Base-by-base conservation (phyloP, 2,113 vertebrate genomes). In the Columba janthina region DNA sequence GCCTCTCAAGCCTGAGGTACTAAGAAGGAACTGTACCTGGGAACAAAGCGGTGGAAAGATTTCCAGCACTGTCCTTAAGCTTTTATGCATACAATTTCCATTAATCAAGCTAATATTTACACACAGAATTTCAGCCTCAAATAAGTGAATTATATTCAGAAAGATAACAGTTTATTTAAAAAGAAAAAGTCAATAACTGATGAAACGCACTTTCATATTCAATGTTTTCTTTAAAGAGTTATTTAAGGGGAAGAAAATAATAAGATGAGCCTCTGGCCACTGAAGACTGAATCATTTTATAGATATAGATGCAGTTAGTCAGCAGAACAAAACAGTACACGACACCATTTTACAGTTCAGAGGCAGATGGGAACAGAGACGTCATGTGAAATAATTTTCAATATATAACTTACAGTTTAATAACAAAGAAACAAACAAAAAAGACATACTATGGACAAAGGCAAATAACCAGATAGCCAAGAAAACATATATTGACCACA, bases 201-300 rank as follows among this genome's bases (percentile, higher is more conserved):
- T 20, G 72, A 94, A 86, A 50, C 1, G 2, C 12, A 24, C 58
- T 91, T 89, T 88, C 51, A 67, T 88, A 92, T 96, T 79, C 79
- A 65, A 28, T 77, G 56, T 89, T 92, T 75, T 84, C 76, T 81
- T 86, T 88, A 54, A 88, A 84, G 74, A 85, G 36, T 85, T 92
- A 88, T 82, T 92, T 93, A 81, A 87, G 44, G 72, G 18, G n/a
- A 93, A 95, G 60, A 90, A 96, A 94, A 95, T 91, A 96, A 73
- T 89, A 94, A 87, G n/a, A 76, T 74, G 75, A 94, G 67, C 79
- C 85, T 87, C 83, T 72, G 90, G 81, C 54, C 79, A 91, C 69
- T 85, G 85, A 91, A 75, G 67, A 66, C 66, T 51, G 86, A 82
- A 65, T 83, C 0, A 74, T 89, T 95, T 83, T 71, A 74, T 60